phyloP scores from a whole-genome alignment of 2,888 invertebrate genomes.

The Agriopis aurantiaria region DNA sequence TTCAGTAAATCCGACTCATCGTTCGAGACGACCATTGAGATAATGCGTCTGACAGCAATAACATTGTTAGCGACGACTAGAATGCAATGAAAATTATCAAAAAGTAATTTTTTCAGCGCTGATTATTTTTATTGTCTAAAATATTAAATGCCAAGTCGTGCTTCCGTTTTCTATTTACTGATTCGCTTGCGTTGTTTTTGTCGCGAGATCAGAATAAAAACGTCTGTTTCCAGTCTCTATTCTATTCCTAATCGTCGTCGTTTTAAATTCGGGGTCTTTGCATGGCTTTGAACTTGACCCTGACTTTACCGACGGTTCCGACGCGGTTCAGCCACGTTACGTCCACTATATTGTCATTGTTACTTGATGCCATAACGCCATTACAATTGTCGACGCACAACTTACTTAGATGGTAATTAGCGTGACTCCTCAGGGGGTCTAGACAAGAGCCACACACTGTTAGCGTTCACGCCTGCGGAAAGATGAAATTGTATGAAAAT shows the following conservation, averaged over 20 bases:
- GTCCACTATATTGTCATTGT: constrained; percentile 44
- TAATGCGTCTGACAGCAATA: no score
- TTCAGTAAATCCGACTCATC: neutral
- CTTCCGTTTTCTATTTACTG: no score
- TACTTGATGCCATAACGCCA: constrained; percentile 27
- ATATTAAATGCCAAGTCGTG: no score
- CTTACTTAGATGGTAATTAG: constrained; percentile 33
- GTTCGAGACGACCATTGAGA: no score
- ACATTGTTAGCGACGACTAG: no score
- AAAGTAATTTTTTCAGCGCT: no score
- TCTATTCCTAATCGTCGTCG: constrained; percentile 11
- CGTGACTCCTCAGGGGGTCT: constrained; percentile 36
- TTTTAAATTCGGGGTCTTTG: constrained; percentile 23
- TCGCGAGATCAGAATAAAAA: neutral
- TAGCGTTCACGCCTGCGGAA: no score
- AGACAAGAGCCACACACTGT: no score
- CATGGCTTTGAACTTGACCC: constrained; percentile 46
- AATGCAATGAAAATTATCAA: no score
- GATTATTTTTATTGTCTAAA: no score
- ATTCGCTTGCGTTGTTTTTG: no score
- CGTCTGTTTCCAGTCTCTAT: constrained; percentile 4
- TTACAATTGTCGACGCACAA: constrained; percentile 34
- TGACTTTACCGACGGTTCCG: constrained; percentile 36
- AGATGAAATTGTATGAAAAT: no score
- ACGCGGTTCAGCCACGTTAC: constrained; percentile 33